Evolutionary conservation across 2,888 invertebrate species (phyloP).

Genomic region (Aleiodes alternator): DNA sequence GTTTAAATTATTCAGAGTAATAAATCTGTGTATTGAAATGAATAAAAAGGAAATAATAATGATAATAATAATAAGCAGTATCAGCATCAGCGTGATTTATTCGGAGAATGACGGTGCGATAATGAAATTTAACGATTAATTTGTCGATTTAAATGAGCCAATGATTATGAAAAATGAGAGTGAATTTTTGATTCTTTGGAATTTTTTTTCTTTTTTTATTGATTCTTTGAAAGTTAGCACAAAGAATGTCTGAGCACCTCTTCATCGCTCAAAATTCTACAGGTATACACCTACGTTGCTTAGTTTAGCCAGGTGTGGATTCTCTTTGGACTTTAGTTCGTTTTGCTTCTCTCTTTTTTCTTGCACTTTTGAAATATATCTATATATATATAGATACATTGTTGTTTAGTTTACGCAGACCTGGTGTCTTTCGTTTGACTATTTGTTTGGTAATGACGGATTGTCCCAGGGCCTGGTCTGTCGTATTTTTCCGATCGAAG

Average conservation of each 20-base stretch:
- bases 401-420: constrained; percentile 69
- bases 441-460: constrained; percentile 73
- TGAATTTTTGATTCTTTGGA: constrained; percentile 18
- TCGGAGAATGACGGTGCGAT: constrained; percentile 19
- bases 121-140: background rate
- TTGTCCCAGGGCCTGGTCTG: constrained; percentile 60
- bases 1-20: constrained; percentile 6
- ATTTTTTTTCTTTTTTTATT: background rate
- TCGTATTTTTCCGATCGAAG: no score
- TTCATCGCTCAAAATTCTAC: constrained; percentile 44
- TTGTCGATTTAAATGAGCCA: constrained; percentile 27
- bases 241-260: constrained; percentile 29
- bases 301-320: constrained; percentile 15
- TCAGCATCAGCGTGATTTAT: constrained; percentile 8
- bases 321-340: constrained; percentile 52
- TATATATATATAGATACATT: constrained; percentile 56
- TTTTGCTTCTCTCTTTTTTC: constrained; percentile 61
- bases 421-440: constrained; percentile 63
- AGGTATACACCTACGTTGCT: constrained; percentile 39
- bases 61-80: background rate
- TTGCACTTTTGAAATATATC: constrained; percentile 36
- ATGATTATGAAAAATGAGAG: constrained; percentile 49
- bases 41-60: background rate
- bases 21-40: constrained; percentile 26
- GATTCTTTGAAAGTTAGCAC: constrained; percentile 40